These are phyloP conservation scores for Babyrousa celebensis DNA, from an alignment of 2,797 vertebrate species.

Conservation along the genomic window DNA sequence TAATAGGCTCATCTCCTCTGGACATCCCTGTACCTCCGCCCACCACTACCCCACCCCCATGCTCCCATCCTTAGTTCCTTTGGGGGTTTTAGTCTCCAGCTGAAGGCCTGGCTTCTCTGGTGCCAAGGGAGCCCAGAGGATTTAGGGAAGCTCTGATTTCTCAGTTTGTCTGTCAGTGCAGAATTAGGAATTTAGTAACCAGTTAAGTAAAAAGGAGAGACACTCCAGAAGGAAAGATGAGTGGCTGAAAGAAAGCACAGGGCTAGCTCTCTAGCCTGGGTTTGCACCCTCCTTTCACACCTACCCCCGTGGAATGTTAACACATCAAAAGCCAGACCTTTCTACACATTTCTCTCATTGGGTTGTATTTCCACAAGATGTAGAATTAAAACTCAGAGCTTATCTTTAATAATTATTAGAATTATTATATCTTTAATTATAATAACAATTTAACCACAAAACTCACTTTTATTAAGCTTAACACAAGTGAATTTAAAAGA, in stretches of 20 bases:
- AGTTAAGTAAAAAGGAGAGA: background rate
- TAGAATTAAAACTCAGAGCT: background rate
- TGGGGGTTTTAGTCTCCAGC: background rate
- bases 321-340: background rate
- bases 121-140: background rate
- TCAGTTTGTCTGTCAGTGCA: background rate
- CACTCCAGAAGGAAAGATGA: background rate
- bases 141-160: background rate
- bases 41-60: background rate
- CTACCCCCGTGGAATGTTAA: background rate
- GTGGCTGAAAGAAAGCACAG: background rate
- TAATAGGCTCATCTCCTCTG: background rate
- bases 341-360: background rate
- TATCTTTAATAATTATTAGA: background rate
- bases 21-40: background rate
- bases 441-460: background rate
- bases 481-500: slow-evolving; percentile 27
- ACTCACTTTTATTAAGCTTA: slow-evolving; percentile 37
- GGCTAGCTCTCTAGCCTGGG: background rate
- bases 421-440: no score
- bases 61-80: background rate
- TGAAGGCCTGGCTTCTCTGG: background rate
- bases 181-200: slow-evolving; percentile 1
- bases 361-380: background rate
- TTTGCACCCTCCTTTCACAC: background rate